Conservation (phyloP, 2,888 invertebrate genomes). For the Acronicta psi region DNA sequence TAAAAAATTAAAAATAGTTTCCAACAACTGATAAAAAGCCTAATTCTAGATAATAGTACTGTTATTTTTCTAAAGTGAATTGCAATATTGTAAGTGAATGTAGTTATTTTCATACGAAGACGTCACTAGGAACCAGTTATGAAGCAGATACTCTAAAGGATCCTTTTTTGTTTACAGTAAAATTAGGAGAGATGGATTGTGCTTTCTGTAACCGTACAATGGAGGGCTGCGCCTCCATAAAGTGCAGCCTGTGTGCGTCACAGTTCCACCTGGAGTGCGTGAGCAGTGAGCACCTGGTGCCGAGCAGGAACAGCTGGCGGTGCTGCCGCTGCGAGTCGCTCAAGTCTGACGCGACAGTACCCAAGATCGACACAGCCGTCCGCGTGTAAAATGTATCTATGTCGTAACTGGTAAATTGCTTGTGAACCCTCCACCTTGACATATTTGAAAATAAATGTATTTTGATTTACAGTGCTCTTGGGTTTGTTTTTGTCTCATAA, state of each 20-base stretch:
- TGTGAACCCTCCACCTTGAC: slow-evolving; percentile 31
- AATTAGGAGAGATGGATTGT: slow-evolving; percentile 72
- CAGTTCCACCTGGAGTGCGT: slow-evolving; percentile 81
- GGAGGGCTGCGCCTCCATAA: slow-evolving; percentile 78
- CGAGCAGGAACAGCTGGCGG: slow-evolving; percentile 74
- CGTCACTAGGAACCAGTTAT: background rate
- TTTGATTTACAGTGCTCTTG: slow-evolving; percentile 29
- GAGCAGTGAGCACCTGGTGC: slow-evolving; percentile 69
- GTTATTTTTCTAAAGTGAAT: slow-evolving; percentile 30
- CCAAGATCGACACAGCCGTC: slow-evolving; percentile 59
- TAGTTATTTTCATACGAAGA: background rate
- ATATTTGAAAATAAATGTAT: slow-evolving; percentile 45
- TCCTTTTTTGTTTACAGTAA: slow-evolving; percentile 29
- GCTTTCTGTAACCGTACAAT: slow-evolving; percentile 76
- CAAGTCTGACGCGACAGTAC: slow-evolving; percentile 48
- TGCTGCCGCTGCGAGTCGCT: slow-evolving; percentile 72
- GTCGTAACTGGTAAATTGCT: slow-evolving; percentile 44
- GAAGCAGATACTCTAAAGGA: background rate
- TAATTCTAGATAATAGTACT: slow-evolving; percentile 18
- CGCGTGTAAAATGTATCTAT: slow-evolving; percentile 56
- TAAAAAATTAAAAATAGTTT: slow-evolving; percentile 64
- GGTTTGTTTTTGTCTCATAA: slow-evolving; percentile 8
- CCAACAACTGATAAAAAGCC: slow-evolving; percentile 55
- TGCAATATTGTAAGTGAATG: slow-evolving; percentile 30
- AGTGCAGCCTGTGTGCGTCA: slow-evolving; percentile 77